A percentile compares a stretch with the other conserved stretches of the same genome.
Conservation (phyloP, 2,797 vertebrate genomes). For the Ficedula albicollis region DNA sequence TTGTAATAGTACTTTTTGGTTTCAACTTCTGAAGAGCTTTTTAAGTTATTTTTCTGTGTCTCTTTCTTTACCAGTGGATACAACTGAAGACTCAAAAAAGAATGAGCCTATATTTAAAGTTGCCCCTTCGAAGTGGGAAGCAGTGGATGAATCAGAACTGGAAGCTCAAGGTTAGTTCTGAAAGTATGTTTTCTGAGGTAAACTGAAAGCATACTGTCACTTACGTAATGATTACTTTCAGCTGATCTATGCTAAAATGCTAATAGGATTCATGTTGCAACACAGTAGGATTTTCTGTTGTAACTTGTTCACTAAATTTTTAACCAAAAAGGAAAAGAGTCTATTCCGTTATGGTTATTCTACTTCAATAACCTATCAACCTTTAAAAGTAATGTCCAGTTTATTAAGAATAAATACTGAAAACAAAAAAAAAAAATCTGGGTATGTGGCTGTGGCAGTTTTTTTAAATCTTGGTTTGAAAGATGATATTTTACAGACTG, state of each 20-base stretch:
- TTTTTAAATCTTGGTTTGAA: not conserved
- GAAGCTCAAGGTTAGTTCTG: conserved; percentile 88
- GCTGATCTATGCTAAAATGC: not conserved
- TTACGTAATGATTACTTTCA: not conserved
- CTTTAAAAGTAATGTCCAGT: not conserved
- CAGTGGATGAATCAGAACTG: conserved; percentile 92
- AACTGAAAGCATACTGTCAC: not conserved
- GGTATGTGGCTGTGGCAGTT: not conserved
- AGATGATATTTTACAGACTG: not conserved
- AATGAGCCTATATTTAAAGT: conserved; percentile 94
- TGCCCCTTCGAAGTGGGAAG: conserved; percentile 98
- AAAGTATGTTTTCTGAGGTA: not conserved
- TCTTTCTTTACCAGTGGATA: conserved; percentile 80
- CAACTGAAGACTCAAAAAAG: conserved; percentile 83
- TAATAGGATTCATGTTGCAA: not conserved
- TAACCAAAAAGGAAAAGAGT: not conserved
- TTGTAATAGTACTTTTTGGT: not conserved
- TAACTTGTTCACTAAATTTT: not conserved
- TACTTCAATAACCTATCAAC: not conserved
- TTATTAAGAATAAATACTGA: not conserved
- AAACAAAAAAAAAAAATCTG: not conserved
- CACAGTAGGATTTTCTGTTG: not conserved
- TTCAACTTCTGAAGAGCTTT: not conserved
- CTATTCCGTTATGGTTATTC: not conserved
- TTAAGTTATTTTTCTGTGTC: not conserved